Evolutionary conservation across 2,797 vertebrate species (phyloP), one percentile per base, ranked within the genome.

Genomic region (Takifugu rubripes): DNA sequence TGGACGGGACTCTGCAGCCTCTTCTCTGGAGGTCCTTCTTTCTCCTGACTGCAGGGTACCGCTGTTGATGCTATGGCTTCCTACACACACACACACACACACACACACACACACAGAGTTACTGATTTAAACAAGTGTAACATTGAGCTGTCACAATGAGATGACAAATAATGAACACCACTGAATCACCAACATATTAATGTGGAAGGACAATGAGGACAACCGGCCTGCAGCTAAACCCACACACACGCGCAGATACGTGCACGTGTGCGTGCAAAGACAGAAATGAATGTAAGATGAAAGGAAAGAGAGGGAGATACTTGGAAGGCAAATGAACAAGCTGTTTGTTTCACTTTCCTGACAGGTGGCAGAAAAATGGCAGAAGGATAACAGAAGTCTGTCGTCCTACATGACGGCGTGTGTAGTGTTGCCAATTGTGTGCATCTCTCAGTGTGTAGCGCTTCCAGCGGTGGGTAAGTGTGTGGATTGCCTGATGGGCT

Each of bases 1-100:
- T 93, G 93, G 74, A 98, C 84, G 0, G 94, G 95, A 70, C 90
- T 92, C 40, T 67, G 83, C 53, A 88, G 48, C 1, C 47, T 84
- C 87, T 88, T 94, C 77, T 96, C 94, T 11, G 81, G 84, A 0
- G 91, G 90, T 42, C 78, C 89, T 25, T 95, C 94, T 56, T 91
- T 94, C 79, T 97, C 95, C 75, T 94, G 93, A 90, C 87, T 95
- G 75, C 93, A 93, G 4, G 91, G 89, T 83, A 94, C 94, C 63
- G 92, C 86, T 5, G 89, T 83, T 24, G 89, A 83, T 0, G 78
- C 57, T 10, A 83, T 60, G 29, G 73, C 76, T 69, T 95, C 94
- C 96, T 96, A 67, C 36, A 64, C 16, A 57, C 31, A 59, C 27
- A 65, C 45, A 36, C 5, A 5, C n/a, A 48, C 15, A 73, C 27